Evolutionary conservation across 2,797 vertebrate species (phyloP), one percentile per base, ranked within the genome.

Genomic region (Periophthalmus magnuspinnatus): DNA sequence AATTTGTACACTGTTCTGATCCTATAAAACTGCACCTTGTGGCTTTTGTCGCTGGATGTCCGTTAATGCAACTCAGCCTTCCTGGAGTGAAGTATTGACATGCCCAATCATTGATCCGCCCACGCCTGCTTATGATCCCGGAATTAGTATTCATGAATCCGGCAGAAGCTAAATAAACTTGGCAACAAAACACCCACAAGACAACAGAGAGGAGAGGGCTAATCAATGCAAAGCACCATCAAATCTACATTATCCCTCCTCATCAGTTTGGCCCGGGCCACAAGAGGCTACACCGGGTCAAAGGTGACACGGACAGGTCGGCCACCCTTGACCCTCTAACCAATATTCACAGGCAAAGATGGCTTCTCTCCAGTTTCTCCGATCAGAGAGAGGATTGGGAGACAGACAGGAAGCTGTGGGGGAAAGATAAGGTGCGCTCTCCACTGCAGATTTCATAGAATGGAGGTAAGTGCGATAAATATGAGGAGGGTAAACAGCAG

Each of bases 141-240:
- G 94, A 95, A 96, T 98, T 96, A 97, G 93, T 97, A 98, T 98
- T 98, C 97, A 97, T 97, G 95, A 96, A 95, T 95, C 91, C 88
- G 93, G 93, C 91, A 94, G 95, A 93, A 93, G 93, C 95, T 95
- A 96, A 96, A 97, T 96, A 98, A 96, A 96, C 96, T 95, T 96
- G 94, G 93, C 94, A 95, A 95, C 94, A 94, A 82, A 93, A 90
- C 90, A 93, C 92, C 93, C 88, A 83, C 85, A 81, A 84, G 81
- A 95, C 93, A 96, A 94, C 70, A 88, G 79, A 72, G 67, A 77
- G 65, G 65, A 91, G 90, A 85, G 85, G 65, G 69, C 74, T 74
- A 95, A 97, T 99, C 96, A 91, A 99, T 99, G 92, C 86, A 93
- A 94, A 96, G 93, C 93, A 95, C 94, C 95, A 97, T 98, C 96